A percentile compares a stretch with the other conserved stretches of the same genome.
These are phyloP conservation scores for Hydractinia echinata DNA, from an alignment of 30 jellyfish, hydroid and myxozoan species.

Conservation along the genomic window DNA sequence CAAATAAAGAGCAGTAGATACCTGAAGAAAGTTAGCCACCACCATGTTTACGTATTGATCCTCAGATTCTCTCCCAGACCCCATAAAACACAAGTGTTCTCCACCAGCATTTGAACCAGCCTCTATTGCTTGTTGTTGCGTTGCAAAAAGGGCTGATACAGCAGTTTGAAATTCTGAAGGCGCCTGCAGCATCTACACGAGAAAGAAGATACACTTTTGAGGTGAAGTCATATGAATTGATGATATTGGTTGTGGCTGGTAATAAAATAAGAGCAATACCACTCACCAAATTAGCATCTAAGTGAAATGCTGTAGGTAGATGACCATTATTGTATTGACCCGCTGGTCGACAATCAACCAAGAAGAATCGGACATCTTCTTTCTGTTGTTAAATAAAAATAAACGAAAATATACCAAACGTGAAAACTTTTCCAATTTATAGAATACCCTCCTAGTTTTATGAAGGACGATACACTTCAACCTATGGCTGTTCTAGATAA, in stretches of 20 bases:
- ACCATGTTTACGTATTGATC: constrained; percentile 98
- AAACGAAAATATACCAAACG: no score
- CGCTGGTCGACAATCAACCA: constrained; percentile 99
- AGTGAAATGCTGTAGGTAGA: constrained; percentile 95
- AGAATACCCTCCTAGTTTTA: no score
- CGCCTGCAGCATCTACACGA: constrained; percentile 88
- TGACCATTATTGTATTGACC: constrained; percentile 97
- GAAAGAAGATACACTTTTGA: not conserved
- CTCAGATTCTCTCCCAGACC: constrained; percentile 96
- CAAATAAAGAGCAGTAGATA: not conserved
- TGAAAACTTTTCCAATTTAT: no score
- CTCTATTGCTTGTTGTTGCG: constrained; percentile 95
- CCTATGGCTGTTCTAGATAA: no score
- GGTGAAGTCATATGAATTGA: no score
- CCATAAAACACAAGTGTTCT: constrained; percentile 94
- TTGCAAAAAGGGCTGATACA: constrained; percentile 84
- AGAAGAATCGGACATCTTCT: constrained; percentile 71
- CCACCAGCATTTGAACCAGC: constrained; percentile 96
- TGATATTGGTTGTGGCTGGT: no score
- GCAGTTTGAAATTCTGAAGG: constrained; percentile 91
- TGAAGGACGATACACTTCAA: no score
- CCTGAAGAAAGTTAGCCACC: constrained; percentile 92
- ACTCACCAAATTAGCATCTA: constrained; percentile 93
- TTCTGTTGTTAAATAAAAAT: constrained; percentile 35
- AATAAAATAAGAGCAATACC: not conserved